Conservation (phyloP, 2,888 invertebrate species). For the Entomobrya proxima region DNA sequence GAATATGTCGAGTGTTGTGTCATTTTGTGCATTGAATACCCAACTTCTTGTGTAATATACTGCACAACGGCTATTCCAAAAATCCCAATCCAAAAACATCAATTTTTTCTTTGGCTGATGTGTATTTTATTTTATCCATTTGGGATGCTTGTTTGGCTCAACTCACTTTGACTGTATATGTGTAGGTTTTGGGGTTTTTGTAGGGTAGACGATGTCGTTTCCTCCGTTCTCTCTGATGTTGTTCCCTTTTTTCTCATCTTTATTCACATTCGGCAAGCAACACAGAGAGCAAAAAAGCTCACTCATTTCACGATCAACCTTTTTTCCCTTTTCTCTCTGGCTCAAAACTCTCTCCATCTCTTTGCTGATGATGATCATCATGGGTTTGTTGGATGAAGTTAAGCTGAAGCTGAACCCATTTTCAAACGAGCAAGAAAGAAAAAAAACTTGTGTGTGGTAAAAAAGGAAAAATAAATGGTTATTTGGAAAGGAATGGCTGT, state of each 20-base stretch:
- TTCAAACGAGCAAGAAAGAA: background rate
- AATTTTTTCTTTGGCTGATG: conserved; percentile 1
- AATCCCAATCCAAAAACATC: conserved; percentile 12
- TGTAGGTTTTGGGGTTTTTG: no score
- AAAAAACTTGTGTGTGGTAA: conserved; percentile 12
- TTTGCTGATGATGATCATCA: conserved; percentile 2
- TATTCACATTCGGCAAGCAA: conserved; percentile 9
- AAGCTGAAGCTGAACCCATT: conserved; percentile 35
- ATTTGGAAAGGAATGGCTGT: conserved; percentile 52
- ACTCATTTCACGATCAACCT: background rate
- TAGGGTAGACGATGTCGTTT: conserved; percentile 29
- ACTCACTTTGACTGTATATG: no score
- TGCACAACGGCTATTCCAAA: background rate
- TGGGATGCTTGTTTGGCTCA: conserved; percentile 7
- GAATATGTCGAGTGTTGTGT: background rate
- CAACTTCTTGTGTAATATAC: background rate
- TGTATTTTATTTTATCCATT: conserved; percentile 38
- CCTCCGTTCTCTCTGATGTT: conserved; percentile 28
- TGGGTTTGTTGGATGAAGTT: conserved; percentile 22
- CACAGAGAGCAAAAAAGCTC: background rate
- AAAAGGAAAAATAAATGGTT: conserved; percentile 19
- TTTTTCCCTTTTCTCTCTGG: conserved; percentile 35
- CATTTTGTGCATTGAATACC: conserved; percentile 17
- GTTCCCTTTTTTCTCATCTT: conserved; percentile 22
- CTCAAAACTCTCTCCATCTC: background rate